Conservation (phyloP, 1,140 invertebrate genomes). For the Euura saliciscinereae region DNA sequence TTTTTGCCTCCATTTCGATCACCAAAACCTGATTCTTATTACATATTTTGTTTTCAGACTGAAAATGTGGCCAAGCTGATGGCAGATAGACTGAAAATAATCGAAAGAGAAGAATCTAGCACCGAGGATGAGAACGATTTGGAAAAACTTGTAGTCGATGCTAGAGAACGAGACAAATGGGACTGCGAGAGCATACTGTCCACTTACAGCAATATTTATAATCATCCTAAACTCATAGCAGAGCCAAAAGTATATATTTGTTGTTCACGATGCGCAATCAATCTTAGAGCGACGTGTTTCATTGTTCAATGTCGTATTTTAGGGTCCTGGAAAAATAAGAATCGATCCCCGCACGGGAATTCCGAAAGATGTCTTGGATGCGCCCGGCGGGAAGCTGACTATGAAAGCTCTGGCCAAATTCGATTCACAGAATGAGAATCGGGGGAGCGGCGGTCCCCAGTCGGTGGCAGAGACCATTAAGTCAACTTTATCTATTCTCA, state of each 20-base stretch:
- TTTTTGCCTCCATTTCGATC: background rate
- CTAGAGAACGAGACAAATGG: conserved; percentile 74
- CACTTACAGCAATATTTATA: conserved; percentile 89
- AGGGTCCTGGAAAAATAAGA: conserved; percentile 68
- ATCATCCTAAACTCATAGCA: conserved; percentile 87
- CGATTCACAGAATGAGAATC: conserved; percentile 59
- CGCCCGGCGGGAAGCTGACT: conserved; percentile 66
- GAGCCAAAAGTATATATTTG: conserved; percentile 69
- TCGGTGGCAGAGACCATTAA: conserved; percentile 70
- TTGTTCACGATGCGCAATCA: conserved; percentile 17
- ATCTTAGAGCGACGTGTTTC: conserved; percentile 1
- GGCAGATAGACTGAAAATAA: conserved; percentile 45
- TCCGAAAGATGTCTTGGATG: conserved; percentile 68
- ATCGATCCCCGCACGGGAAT: conserved; percentile 76
- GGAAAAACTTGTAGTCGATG: conserved; percentile 65
- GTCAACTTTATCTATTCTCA: conserved; percentile 73
- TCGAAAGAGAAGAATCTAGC: conserved; percentile 37
- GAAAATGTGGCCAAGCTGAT: conserved; percentile 44
- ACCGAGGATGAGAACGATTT: conserved; percentile 65
- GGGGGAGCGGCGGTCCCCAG: conserved; percentile 50
- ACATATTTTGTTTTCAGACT: conserved; percentile 30
- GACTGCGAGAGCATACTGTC: conserved; percentile 93
- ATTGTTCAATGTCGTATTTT: conserved; percentile 28
- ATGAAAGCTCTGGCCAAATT: conserved; percentile 71
- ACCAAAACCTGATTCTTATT: conserved; percentile 11